Conservation (phyloP, 2,797 vertebrate genomes). For the Simalia tracyae region DNA sequence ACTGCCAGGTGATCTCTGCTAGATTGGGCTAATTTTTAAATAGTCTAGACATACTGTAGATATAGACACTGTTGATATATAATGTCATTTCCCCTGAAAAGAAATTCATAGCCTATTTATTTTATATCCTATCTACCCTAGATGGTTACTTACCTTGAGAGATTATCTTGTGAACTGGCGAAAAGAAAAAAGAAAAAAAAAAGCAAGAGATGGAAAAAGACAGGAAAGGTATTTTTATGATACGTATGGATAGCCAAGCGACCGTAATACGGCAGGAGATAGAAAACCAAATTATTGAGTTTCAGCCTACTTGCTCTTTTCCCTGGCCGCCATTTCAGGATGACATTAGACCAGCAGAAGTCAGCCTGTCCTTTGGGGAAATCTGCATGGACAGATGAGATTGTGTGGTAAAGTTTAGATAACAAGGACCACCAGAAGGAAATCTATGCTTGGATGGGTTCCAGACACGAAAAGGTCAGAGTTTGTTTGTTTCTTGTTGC, state of each 20-base stretch:
- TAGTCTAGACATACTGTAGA: no score
- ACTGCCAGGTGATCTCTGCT: no score
- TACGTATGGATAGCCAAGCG: constrained; percentile 51
- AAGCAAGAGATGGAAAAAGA: constrained; percentile 61
- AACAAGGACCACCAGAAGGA: constrained; percentile 1
- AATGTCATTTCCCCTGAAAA: not conserved
- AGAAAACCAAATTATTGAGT: constrained; percentile 47
- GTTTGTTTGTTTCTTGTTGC: constrained; percentile 57
- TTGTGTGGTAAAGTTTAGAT: fast-evolving
- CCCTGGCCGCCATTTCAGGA: constrained; percentile 1
- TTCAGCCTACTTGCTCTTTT: constrained; percentile 40
- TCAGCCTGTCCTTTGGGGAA: not conserved
- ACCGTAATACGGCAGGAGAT: constrained; percentile 50
- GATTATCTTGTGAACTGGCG: constrained; percentile 39
- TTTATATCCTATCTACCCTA: constrained; percentile 14
- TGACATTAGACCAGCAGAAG: not conserved
- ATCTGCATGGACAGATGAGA: constrained; percentile 11
- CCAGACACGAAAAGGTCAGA: constrained; percentile 43
- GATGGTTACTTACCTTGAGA: not conserved
- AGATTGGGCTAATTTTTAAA: no score
- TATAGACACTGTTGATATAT: no score
- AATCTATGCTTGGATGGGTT: constrained; percentile 19
- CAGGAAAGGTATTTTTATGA: constrained; percentile 57
- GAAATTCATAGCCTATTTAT: no score
- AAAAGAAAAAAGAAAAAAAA: not conserved